These are phyloP conservation scores for Heliocidaris erythrogramma DNA, from an alignment of 35 echinoderm and acorn worm species.

Conservation along the genomic window DNA sequence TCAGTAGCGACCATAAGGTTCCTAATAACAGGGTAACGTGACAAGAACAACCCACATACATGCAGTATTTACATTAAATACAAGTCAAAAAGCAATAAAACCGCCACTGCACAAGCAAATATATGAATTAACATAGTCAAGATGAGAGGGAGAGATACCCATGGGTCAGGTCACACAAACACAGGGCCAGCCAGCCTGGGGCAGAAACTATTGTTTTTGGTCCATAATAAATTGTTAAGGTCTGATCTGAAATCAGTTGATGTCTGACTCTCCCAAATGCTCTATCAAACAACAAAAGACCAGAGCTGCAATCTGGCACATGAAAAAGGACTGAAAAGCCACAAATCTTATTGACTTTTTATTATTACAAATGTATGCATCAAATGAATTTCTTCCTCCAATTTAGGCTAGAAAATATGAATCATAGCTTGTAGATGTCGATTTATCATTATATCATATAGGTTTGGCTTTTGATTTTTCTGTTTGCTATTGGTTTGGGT, in stretches of 20 bases:
- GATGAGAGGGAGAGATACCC: neutral
- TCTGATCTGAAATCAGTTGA: slow-evolving; percentile 24
- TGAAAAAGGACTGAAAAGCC: neutral
- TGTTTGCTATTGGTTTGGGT: slow-evolving; percentile 35
- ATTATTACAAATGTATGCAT: slow-evolving; percentile 57
- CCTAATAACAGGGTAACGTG: slow-evolving; percentile 54
- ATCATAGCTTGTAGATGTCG: slow-evolving; percentile 5
- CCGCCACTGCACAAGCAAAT: slow-evolving; percentile 44
- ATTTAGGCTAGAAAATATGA: slow-evolving; percentile 5
- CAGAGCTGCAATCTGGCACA: slow-evolving; percentile 26
- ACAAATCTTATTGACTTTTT: slow-evolving; percentile 36
- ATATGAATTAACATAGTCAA: slow-evolving; percentile 45
- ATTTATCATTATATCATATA: slow-evolving; percentile 41
- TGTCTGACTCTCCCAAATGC: slow-evolving; percentile 22
- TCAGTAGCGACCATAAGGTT: slow-evolving; percentile 21
- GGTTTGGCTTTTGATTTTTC: slow-evolving; percentile 36
- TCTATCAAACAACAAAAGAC: neutral
- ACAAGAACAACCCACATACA: slow-evolving; percentile 48
- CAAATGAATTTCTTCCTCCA: slow-evolving; percentile 52
- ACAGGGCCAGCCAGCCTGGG: neutral
- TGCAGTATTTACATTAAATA: slow-evolving; percentile 54
- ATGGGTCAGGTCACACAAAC: neutral
- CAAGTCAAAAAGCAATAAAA: slow-evolving; percentile 55
- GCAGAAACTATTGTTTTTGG: neutral
- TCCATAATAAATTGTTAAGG: neutral